Conservation (phyloP, 1,140 invertebrate genomes). For the Chymomyza costata region DNA sequence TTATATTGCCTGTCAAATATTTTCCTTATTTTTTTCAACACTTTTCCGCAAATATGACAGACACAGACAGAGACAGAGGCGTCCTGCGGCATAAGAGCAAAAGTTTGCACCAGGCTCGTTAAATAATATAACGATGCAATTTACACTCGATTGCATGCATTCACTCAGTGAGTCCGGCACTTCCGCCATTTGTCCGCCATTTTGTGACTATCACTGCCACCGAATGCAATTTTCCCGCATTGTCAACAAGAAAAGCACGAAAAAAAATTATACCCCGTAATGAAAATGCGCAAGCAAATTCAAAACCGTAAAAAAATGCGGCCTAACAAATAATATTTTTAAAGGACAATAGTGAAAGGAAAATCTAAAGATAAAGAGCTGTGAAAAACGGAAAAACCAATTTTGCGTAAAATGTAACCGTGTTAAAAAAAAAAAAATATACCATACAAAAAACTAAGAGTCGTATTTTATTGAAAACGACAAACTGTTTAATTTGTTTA, state of each 20-base stretch:
- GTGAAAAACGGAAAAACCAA: slow-evolving; percentile 25
- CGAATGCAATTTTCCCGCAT: slow-evolving; percentile 45
- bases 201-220: too few species aligned
- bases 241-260: not conserved
- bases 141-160: slow-evolving; percentile 54
- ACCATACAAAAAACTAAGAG: too few species aligned
- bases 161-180: slow-evolving; percentile 17
- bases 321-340: slow-evolving; percentile 51
- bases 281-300: slow-evolving; percentile 38
- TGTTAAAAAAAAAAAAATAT: slow-evolving; percentile 8
- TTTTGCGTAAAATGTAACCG: slow-evolving; percentile 16
- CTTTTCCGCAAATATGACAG: slow-evolving; percentile 33
- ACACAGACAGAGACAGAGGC: not conserved
- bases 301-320: slow-evolving; percentile 43
- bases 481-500: too few species aligned
- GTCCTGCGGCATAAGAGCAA: slow-evolving; percentile 9
- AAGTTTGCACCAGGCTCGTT: slow-evolving; percentile 31
- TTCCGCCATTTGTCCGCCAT: slow-evolving; percentile 25
- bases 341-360: slow-evolving; percentile 23
- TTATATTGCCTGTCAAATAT: slow-evolving; percentile 33
- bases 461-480: too few species aligned
- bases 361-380: too few species aligned
- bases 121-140: slow-evolving; percentile 59
- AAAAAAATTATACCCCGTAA: slow-evolving; percentile 24
- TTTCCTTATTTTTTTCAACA: too few species aligned